Percentiles rank a stretch among this genome's conserved stretches.
phyloP scores from a whole-genome alignment of 1,140 invertebrate species.

The Parapsyche elsis region DNA sequence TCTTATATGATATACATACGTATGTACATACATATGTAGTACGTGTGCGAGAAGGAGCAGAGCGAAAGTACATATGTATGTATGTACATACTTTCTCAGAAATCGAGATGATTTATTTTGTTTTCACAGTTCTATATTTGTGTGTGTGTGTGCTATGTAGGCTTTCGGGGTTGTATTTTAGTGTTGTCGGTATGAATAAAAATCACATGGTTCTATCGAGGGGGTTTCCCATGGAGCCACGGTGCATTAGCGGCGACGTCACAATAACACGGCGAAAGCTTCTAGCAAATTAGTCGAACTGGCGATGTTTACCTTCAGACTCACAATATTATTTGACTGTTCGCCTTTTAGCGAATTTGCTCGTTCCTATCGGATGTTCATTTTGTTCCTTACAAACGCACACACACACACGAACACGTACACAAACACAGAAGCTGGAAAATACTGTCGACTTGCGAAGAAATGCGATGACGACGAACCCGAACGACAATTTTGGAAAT shows the following conservation, averaged over 20 bases:
- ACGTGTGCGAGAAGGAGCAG: neutral
- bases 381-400: no score
- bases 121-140: neutral
- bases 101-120: conserved; percentile 20
- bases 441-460: no score
- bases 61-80: neutral
- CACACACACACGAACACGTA: no score
- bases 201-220: conserved; percentile 28
- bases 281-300: conserved; percentile 43
- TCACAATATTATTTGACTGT: conserved; percentile 2
- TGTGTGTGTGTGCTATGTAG: neutral
- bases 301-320: conserved; percentile 40
- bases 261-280: conserved; percentile 49
- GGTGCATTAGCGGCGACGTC: conserved; percentile 46
- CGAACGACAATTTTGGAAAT: no score
- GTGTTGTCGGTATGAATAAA: conserved; percentile 23
- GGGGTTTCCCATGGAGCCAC: neutral
- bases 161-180: neutral
- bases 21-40: neutral
- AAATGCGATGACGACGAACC: no score
- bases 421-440: no score
- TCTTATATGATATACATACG: neutral
- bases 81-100: neutral
- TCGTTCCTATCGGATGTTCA: no score
- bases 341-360: no score